phyloP scores from a whole-genome alignment of 64 coral and sea anemone genomes.

The Montipora foliosa region DNA sequence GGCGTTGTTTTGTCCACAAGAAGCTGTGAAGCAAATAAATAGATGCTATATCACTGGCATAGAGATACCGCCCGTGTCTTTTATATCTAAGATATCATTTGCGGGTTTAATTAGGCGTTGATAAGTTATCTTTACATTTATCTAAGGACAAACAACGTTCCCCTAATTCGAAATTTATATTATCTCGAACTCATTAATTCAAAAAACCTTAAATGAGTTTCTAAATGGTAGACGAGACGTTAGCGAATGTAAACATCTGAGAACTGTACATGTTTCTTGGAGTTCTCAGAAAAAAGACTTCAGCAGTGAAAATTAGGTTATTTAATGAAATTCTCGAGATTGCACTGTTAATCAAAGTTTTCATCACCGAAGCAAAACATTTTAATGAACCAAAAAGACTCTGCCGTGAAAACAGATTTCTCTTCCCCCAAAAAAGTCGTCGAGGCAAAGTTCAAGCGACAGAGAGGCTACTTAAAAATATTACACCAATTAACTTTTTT shows the following conservation, averaged over 20 bases:
- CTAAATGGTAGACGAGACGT: not conserved
- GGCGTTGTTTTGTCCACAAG: not conserved
- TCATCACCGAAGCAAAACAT: not conserved
- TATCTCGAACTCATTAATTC: conserved; percentile 8
- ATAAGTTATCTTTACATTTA: conserved; percentile 38
- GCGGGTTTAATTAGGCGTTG: conserved; percentile 40
- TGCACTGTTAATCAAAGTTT: not conserved
- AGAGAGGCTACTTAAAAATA: not conserved
- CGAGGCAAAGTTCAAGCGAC: no score
- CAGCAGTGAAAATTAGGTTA: not conserved
- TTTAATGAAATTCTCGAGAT: not conserved
- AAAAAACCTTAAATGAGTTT: not conserved
- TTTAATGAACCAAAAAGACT: not conserved
- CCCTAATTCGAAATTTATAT: conserved; percentile 21
- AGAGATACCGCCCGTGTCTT: not conserved
- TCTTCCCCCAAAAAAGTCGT: not conserved
- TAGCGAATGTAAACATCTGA: no score
- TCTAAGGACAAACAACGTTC: conserved; percentile 42
- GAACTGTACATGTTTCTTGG: no score
- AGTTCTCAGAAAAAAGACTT: no score
- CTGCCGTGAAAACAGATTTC: not conserved
- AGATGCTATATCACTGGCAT: not conserved
- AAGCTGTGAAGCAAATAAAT: conserved; percentile 33
- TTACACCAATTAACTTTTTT: not conserved
- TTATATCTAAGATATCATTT: conserved; percentile 39